Evolutionary conservation across 2,888 invertebrate genomes (phyloP).

Genomic region (Epirrhoe alternata): DNA sequence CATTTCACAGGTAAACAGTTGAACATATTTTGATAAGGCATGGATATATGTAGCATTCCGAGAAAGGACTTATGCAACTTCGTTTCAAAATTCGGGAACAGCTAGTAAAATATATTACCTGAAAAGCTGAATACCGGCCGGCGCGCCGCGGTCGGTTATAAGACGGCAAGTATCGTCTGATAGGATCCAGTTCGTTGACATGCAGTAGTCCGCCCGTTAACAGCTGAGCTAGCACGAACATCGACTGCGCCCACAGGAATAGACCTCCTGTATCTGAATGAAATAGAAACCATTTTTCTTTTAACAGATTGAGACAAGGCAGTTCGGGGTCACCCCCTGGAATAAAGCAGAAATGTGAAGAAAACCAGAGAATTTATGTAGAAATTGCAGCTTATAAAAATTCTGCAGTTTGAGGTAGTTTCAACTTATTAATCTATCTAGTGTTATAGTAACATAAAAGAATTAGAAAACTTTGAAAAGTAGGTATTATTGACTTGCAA

Average conservation of each 20-base stretch:
- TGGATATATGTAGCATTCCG: too few relatives aligned
- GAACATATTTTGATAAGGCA: too few relatives aligned
- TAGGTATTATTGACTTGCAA: background rate
- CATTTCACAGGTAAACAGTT: too few relatives aligned
- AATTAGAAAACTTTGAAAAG: too few relatives aligned
- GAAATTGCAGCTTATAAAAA: background rate
- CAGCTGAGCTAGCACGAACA: conserved; percentile 97
- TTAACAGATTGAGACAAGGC: background rate
- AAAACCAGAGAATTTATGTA: background rate
- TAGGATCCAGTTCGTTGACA: conserved; percentile 98
- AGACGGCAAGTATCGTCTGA: conserved; percentile 97
- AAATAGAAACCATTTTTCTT: background rate
- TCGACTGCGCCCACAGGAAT: conserved; percentile 97
- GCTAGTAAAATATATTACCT: conserved; percentile 82
- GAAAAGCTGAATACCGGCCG: conserved; percentile 98
- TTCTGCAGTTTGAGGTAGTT: too few relatives aligned
- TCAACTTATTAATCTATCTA: too few relatives aligned
- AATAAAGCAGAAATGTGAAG: background rate
- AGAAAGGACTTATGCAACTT: background rate
- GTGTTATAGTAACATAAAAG: too few relatives aligned
- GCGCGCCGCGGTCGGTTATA: conserved; percentile 96
- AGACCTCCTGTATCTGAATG: conserved; percentile 83
- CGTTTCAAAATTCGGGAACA: background rate
- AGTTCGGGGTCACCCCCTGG: too few relatives aligned
- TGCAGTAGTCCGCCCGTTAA: conserved; percentile 95